Conservation (phyloP, 2,797 vertebrate species). For the Pantherophis alleghaniensis region DNA sequence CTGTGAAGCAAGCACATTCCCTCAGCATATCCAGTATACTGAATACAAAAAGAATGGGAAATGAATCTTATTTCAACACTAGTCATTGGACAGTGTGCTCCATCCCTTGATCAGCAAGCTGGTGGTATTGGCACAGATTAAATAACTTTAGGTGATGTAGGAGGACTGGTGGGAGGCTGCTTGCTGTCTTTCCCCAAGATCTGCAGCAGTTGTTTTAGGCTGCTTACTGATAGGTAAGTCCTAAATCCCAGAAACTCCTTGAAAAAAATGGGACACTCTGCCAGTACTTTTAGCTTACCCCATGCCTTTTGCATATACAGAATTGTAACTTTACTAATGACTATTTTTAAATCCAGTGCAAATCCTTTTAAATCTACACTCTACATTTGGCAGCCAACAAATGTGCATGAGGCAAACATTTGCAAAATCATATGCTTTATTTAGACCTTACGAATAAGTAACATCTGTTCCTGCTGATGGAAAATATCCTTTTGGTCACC, state of each 20-base stretch:
- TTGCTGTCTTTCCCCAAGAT: background rate
- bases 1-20: background rate
- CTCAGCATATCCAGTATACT: background rate
- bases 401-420: conserved; percentile 41
- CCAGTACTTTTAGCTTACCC: background rate
- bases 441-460: conserved; percentile 59
- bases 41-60: background rate
- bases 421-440: conserved; percentile 59
- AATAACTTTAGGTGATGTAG: background rate
- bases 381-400: conserved; percentile 3
- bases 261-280: background rate
- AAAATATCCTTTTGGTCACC: conserved; percentile 66
- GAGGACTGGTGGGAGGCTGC: background rate
- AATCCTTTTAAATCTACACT: background rate
- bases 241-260: background rate
- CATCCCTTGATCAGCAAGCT: background rate
- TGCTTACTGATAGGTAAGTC: background rate
- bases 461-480: conserved; percentile 67
- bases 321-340: background rate
- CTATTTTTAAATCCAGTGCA: background rate
- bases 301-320: background rate
- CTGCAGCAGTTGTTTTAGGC: background rate
- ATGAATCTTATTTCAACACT: background rate
- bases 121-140: background rate
- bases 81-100: background rate